phyloP scores from a whole-genome alignment of 2,113 vertebrate species.

The Scalopus aquaticus region DNA sequence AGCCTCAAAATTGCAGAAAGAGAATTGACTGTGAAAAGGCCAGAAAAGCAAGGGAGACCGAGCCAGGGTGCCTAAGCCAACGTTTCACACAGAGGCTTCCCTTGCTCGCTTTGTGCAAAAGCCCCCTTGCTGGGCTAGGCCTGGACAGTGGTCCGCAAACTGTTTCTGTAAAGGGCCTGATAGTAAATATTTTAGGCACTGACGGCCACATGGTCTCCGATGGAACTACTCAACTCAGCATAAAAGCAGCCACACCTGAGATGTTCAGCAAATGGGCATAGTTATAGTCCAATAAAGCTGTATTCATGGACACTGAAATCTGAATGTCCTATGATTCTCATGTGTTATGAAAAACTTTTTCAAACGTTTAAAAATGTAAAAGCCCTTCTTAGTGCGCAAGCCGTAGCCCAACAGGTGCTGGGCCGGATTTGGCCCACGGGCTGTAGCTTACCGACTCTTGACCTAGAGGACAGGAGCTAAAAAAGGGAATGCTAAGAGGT shows the following conservation, averaged over 20 bases:
- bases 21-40: background rate
- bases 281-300: background rate
- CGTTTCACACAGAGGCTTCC: background rate
- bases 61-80: background rate
- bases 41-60: background rate
- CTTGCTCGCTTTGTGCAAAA: background rate
- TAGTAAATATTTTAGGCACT: background rate
- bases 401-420: background rate
- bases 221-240: background rate
- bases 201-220: background rate
- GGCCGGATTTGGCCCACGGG: background rate
- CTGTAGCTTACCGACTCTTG: background rate
- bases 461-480: background rate
- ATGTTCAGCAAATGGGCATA: background rate
- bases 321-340: background rate
- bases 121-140: background rate
- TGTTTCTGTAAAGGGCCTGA: background rate
- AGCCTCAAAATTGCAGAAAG: conserved; percentile 16
- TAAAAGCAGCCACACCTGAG: background rate
- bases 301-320: background rate
- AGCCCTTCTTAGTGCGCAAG: background rate
- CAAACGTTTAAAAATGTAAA: background rate
- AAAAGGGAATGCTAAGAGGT: background rate
- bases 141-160: background rate
- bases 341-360: background rate